phyloP scores from a whole-genome alignment of 2,888 invertebrate species.

The Dasypolia templi region DNA sequence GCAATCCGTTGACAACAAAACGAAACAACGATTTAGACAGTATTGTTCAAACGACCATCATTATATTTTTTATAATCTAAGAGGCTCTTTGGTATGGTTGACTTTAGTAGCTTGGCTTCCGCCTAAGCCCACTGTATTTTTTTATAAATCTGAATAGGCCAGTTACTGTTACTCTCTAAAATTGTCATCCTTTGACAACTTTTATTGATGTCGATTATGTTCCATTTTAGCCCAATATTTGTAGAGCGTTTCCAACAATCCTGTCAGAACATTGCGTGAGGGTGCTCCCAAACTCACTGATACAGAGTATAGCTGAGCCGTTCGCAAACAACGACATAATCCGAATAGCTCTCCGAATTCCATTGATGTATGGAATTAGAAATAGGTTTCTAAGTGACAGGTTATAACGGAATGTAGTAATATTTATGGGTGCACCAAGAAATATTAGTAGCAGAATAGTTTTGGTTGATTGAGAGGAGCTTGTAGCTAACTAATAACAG shows the following conservation, averaged over 20 bases:
- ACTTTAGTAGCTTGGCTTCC: no score
- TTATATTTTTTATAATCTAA: no score
- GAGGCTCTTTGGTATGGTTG: no score
- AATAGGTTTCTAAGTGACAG: neutral
- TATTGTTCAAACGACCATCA: no score
- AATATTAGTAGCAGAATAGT: no score
- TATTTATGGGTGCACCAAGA: neutral
- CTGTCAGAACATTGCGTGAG: neutral
- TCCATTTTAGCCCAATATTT: neutral
- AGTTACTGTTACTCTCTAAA: no score
- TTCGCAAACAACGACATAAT: slow-evolving; percentile 21
- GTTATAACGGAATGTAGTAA: neutral
- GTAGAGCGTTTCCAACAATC: neutral
- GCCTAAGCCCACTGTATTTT: neutral
- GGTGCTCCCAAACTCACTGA: slow-evolving; percentile 11
- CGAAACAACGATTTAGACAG: no score
- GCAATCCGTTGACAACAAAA: no score
- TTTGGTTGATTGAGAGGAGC: no score
- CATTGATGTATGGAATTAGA: no score
- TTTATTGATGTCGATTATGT: neutral
- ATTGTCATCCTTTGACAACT: neutral
- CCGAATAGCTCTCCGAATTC: neutral
- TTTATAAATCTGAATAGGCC: neutral
- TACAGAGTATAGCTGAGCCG: slow-evolving; percentile 14
- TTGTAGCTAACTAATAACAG: no score